Percentiles rank a stretch among this genome's conserved stretches.
phyloP scores from a whole-genome alignment of 2,888 invertebrate genomes.

The Lasioglossum oenotherae region DNA sequence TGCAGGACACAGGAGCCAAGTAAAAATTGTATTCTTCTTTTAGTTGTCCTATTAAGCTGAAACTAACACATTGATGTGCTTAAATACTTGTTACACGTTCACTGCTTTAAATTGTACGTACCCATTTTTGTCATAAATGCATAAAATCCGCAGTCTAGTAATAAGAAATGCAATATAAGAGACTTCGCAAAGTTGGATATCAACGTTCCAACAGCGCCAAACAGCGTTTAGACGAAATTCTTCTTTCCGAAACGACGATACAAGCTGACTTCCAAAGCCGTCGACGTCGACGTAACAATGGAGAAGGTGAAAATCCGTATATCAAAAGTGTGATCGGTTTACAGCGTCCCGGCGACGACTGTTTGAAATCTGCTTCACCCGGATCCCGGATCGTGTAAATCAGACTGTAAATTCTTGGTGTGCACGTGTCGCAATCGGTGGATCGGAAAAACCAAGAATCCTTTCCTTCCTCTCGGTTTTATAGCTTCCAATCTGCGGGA shows the following conservation, averaged over 20 bases:
- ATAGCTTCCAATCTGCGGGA: constrained; percentile 54
- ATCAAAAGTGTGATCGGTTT: constrained; percentile 31
- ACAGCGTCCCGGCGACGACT: constrained; percentile 19
- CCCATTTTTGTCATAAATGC: too few species aligned
- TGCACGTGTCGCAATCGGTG: constrained; percentile 22
- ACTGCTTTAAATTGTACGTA: too few species aligned
- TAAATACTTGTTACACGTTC: too few species aligned
- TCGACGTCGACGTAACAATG: background rate
- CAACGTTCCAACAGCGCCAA: too few species aligned
- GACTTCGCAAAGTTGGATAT: background rate
- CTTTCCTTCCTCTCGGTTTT: constrained; percentile 42
- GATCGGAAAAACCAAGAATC: constrained; percentile 11
- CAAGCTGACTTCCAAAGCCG: background rate
- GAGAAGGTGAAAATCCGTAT: constrained; percentile 6
- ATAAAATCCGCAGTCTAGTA: too few species aligned
- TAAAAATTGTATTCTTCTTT: too few species aligned
- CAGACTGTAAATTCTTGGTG: constrained; percentile 32
- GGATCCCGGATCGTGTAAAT: constrained; percentile 45
- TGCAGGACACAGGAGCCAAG: too few species aligned
- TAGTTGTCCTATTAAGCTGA: too few species aligned
- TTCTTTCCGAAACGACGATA: background rate
- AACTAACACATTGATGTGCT: too few species aligned
- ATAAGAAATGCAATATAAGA: too few species aligned
- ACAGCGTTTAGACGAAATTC: background rate
- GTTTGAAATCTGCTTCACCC: constrained; percentile 43